Percentiles rank a stretch among this genome's conserved stretches.
Conservation (phyloP, 1,140 invertebrate species). For the Euwallacea similis region DNA sequence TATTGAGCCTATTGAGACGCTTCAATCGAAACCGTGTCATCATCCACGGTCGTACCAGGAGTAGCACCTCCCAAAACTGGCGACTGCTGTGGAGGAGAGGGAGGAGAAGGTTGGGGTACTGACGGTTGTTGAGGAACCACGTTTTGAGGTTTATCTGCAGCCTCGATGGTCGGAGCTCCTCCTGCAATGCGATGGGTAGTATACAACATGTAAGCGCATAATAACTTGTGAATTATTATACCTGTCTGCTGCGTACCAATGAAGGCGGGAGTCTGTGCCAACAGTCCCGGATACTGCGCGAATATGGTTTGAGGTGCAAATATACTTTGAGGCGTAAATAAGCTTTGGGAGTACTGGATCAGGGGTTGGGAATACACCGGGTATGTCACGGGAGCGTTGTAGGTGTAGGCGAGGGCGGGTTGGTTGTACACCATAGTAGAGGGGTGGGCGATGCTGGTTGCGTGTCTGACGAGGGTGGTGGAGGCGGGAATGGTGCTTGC, state of each 20-base stretch:
- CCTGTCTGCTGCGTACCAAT: too few relatives aligned
- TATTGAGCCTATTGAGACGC: constrained; percentile 3
- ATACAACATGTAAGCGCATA: too few relatives aligned
- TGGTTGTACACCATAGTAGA: constrained; percentile 10
- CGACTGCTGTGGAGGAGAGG: constrained; percentile 14
- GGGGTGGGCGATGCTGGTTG: constrained; percentile 11
- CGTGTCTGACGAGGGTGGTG: constrained; percentile 16
- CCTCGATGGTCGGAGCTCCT: background rate
- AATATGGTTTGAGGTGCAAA: background rate
- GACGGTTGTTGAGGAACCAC: background rate
- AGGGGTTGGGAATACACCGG: constrained; percentile 11
- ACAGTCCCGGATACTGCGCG: constrained; percentile 16
- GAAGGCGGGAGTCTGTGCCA: constrained; percentile 11
- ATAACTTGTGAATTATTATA: too few relatives aligned
- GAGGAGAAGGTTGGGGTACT: background rate
- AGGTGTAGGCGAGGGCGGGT: background rate
- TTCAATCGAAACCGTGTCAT: constrained; percentile 24
- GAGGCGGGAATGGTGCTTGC: constrained; percentile 1
- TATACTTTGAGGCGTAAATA: background rate
- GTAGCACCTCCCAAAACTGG: constrained; percentile 3
- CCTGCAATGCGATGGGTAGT: too few relatives aligned
- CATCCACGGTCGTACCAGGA: constrained; percentile 11
- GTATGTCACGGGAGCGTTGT: constrained; percentile 3
- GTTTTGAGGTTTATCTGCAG: background rate
- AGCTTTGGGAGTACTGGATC: background rate